Conservation (phyloP, 2,113 vertebrate genomes). For the Elephas maximus region DNA sequence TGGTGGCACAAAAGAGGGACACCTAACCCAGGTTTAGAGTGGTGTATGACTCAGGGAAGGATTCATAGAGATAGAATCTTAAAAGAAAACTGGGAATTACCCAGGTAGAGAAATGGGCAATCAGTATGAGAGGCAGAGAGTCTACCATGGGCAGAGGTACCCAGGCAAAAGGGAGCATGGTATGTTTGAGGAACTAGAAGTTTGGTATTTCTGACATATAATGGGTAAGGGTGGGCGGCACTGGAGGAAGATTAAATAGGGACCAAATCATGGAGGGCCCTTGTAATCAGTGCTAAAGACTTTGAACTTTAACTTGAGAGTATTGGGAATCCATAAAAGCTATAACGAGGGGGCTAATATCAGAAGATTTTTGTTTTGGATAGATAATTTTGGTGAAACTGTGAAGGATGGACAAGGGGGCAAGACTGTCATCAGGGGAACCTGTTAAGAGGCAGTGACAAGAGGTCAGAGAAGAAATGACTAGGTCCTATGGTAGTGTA, state of each 20-base stretch:
- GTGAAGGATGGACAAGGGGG: background rate
- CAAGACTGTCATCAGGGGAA: background rate
- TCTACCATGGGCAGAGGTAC: background rate
- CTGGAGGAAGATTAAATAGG: background rate
- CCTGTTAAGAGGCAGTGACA: background rate
- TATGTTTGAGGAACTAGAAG: background rate
- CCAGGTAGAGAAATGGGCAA: background rate
- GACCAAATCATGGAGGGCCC: background rate
- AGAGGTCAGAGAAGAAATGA: background rate
- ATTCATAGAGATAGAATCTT: background rate
- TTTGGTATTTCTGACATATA: background rate
- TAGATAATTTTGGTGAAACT: background rate
- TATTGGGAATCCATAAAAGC: too few relatives aligned
- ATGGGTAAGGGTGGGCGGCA: background rate
- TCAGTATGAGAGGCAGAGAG: background rate
- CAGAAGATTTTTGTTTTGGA: too few relatives aligned
- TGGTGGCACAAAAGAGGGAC: background rate
- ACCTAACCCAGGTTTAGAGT: background rate
- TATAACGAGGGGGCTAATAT: too few relatives aligned
- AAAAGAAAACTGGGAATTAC: slow-evolving; percentile 26
- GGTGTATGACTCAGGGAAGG: background rate
- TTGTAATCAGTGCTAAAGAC: background rate
- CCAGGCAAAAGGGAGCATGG: background rate
- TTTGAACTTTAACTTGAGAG: too few relatives aligned
- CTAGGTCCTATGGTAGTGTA: background rate